Conservation (phyloP, 2,888 invertebrate genomes). For the Apodemia mormo region DNA sequence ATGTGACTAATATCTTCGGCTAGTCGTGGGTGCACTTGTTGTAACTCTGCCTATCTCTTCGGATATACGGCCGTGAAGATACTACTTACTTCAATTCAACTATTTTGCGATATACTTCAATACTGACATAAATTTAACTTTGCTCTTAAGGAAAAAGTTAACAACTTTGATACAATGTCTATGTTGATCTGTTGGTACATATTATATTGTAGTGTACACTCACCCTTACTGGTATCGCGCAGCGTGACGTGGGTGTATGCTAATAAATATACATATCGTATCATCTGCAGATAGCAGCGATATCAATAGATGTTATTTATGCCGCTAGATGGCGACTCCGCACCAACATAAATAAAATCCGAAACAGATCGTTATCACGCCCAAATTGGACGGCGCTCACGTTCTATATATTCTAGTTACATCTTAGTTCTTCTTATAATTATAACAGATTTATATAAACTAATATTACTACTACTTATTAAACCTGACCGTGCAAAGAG, state of each 20-base stretch:
- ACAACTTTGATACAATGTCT: neutral
- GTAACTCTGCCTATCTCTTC: too few relatives aligned
- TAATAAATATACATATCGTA: slow-evolving; percentile 38
- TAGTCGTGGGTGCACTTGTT: too few relatives aligned
- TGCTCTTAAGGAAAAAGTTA: too few relatives aligned
- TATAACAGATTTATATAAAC: too few relatives aligned
- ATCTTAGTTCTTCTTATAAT: neutral
- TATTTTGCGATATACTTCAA: too few relatives aligned
- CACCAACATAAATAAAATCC: slow-evolving; percentile 44
- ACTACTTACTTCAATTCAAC: too few relatives aligned
- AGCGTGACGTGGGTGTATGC: slow-evolving; percentile 37
- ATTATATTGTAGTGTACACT: neutral
- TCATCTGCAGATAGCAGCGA: slow-evolving; percentile 39
- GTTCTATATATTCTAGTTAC: neutral
- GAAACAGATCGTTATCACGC: slow-evolving; percentile 42
- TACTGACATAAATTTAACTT: too few relatives aligned
- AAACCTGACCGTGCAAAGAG: too few relatives aligned
- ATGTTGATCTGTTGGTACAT: neutral
- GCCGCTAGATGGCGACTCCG: slow-evolving; percentile 39
- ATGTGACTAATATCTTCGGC: too few relatives aligned
- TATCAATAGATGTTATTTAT: slow-evolving; percentile 45
- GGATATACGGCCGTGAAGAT: too few relatives aligned
- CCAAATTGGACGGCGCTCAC: slow-evolving; percentile 41
- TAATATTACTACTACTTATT: too few relatives aligned
- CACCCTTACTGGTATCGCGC: slow-evolving; percentile 10